Conservation (phyloP, 2,113 vertebrate genomes). For the Genyomyrus donnyi region DNA sequence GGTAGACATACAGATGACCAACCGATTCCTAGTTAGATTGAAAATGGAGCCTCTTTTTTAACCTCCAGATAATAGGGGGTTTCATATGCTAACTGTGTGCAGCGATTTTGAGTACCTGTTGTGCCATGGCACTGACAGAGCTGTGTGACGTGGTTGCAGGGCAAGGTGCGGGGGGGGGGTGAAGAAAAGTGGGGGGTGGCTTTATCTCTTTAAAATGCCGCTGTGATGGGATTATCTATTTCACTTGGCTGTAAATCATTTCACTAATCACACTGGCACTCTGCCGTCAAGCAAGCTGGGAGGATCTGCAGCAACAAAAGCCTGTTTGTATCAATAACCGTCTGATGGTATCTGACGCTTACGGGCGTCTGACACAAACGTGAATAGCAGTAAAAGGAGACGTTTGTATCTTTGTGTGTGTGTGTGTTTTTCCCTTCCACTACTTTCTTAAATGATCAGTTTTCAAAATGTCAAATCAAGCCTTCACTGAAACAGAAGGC, state of each 20-base stretch:
- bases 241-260: conserved; percentile 61
- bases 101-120: conserved; percentile 21
- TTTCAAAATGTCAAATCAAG: conserved; percentile 24
- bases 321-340: conserved; percentile 55
- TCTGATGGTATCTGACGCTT: conserved; percentile 45
- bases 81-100: conserved; percentile 62
- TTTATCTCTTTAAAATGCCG: conserved; percentile 66
- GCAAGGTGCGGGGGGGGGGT: too few relatives aligned
- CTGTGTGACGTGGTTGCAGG: conserved; percentile 40
- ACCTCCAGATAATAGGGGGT: conserved; percentile 77
- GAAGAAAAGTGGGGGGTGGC: conserved; percentile 45
- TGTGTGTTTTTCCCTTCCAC: conserved; percentile 16
- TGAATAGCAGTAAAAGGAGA: conserved; percentile 23
- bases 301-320: conserved; percentile 52
- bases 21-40: conserved; percentile 54
- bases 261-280: conserved; percentile 67
- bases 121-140: not conserved
- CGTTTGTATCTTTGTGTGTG: conserved; percentile 18
- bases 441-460: conserved; percentile 18
- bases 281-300: conserved; percentile 57
- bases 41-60: conserved; percentile 65
- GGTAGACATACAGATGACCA: not conserved
- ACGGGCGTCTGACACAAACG: conserved; percentile 44
- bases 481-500: conserved; percentile 26
- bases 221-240: conserved; percentile 71